Evolutionary conservation across 2,797 vertebrate species (phyloP), one percentile per base, ranked within the genome.

Genomic region (Epinephelus awoara): DNA sequence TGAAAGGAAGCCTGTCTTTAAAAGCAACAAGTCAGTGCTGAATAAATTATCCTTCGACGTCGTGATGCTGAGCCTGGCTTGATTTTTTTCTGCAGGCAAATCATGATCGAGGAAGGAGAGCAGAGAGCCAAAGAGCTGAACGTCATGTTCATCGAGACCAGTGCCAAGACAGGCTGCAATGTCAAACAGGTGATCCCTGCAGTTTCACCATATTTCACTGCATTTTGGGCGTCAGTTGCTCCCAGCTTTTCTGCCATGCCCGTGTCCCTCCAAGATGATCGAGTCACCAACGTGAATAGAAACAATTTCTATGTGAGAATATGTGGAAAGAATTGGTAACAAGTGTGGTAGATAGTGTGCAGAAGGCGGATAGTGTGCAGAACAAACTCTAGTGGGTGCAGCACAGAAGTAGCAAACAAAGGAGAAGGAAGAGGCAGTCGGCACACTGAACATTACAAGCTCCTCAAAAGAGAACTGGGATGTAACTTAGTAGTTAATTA

Each of bases 111-210:
- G 86, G 97, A 97, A 85, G 97, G 97, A 14, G 97, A 98, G 88
- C 97, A 97, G 87, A 95, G 96, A 69, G 97, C 97, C 93, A 98
- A 97, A 94, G 97, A 98, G 83, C 95, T 98, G 90, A 98, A 95
- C 15, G 97, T 98, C 87, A 98, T 98, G 97, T 98, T 98, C 93
- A 97, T 98, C 3, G 97, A 98, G 93, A 98, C 97, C 88, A 98
- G 97, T 64, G 97, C 97, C 52, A 98, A 98, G 93, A 97, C 96
- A 0, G 97, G 97, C 94, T 97, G 96, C 94, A 98, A 98, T 74
- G 97, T 98, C 93, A 98, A 98, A 95, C 97, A 98, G 97, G 97
- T 98, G 85, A 95, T 88, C 72, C 83, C 83, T 50, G 75, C 87
- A 69, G 72, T 83, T 81, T 85, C 72, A 68, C 66, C 73, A 82